phyloP scores from a whole-genome alignment of 2,113 vertebrate genomes.

The Herpailurus yagouaroundi region DNA sequence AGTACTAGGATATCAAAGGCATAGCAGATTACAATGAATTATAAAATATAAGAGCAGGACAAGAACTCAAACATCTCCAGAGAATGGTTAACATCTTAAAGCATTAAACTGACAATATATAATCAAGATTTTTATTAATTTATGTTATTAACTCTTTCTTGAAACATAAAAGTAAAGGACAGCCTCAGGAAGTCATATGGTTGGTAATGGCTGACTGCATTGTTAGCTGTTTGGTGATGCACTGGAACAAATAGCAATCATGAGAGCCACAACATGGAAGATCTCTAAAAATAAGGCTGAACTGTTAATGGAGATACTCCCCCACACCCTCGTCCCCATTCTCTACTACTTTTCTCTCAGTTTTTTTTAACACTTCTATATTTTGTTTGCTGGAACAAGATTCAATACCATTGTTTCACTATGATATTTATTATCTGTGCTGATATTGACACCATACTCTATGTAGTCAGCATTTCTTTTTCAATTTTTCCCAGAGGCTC shows the following conservation, averaged over 20 bases:
- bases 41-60: background rate
- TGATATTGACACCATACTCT: background rate
- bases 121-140: background rate
- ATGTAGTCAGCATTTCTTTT: background rate
- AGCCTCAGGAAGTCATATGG: background rate
- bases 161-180: background rate
- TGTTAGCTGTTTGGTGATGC: background rate
- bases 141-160: background rate
- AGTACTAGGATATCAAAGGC: background rate
- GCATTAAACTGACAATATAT: background rate
- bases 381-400: background rate
- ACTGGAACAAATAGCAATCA: background rate
- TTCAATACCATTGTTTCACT: background rate
- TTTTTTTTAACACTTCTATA: background rate
- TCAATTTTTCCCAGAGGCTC: background rate
- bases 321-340: too few species aligned
- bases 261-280: background rate
- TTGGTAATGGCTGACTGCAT: background rate
- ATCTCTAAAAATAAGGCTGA: background rate
- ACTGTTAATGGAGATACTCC: background rate
- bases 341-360: background rate
- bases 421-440: background rate
- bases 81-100: background rate
- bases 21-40: background rate
- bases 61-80: background rate